A percentile compares a stretch with the other conserved stretches of the same genome.
These are phyloP conservation scores for Panthera leo DNA, from an alignment of 2,113 vertebrate species.

Conservation along the genomic window DNA sequence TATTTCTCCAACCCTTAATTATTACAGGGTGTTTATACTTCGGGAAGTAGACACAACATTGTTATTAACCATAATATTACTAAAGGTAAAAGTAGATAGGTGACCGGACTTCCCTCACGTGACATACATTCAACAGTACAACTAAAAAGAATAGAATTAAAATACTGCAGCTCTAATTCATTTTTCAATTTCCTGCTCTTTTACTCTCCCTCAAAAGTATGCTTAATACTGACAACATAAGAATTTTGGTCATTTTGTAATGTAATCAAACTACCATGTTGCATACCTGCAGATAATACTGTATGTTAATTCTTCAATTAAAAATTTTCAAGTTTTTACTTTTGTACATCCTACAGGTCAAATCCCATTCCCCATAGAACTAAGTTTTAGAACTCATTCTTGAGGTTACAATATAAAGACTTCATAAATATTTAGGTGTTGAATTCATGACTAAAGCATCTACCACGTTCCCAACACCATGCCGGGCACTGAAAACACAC, in stretches of 20 bases:
- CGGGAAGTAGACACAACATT: neutral
- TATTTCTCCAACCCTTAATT: neutral
- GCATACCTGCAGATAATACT: neutral
- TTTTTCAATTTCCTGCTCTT: neutral
- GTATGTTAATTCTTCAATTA: neutral
- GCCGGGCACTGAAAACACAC: neutral
- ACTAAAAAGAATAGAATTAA: neutral
- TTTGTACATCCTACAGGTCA: neutral
- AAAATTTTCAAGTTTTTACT: neutral
- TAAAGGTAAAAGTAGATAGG: neutral
- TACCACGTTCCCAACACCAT: neutral
- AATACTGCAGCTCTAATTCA: neutral
- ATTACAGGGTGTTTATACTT: neutral
- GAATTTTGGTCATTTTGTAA: neutral
- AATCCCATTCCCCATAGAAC: neutral
- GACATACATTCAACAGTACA: neutral
- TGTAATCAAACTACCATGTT: neutral
- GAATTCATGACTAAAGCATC: neutral
- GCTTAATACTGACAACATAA: neutral
- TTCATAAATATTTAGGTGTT: neutral
- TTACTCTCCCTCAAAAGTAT: neutral
- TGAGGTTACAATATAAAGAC: neutral
- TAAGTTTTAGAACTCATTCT: neutral
- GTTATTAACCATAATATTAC: neutral
- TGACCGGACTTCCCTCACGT: neutral